phyloP scores from a whole-genome alignment of 2,113 vertebrate genomes.

The Archilochus colubris region DNA sequence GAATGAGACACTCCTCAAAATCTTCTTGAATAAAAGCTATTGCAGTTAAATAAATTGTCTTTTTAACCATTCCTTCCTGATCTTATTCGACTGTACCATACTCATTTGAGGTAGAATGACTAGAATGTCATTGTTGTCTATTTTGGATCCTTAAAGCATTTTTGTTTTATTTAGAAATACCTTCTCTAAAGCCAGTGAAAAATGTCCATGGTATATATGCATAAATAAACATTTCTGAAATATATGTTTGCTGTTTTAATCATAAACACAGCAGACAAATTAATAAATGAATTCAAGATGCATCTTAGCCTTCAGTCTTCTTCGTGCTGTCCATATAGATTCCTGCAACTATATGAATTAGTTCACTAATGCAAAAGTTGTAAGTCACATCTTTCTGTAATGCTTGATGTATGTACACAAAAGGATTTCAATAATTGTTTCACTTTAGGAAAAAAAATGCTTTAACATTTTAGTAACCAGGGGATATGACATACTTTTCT shows the following conservation, averaged over 20 bases:
- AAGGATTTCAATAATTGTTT: not conserved
- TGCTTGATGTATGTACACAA: not conserved
- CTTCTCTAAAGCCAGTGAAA: not conserved
- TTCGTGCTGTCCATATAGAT: not conserved
- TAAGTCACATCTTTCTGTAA: not conserved
- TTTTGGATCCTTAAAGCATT: not conserved
- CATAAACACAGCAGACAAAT: not conserved
- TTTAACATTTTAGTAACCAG: constrained; percentile 54
- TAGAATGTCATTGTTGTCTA: not conserved
- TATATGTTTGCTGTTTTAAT: not conserved
- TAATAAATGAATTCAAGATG: not conserved
- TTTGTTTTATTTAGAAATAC: not conserved
- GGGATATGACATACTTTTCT: constrained; percentile 46
- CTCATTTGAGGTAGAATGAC: not conserved
- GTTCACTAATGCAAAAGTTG: not conserved
- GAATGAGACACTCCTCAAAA: not conserved
- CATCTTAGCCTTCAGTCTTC: not conserved
- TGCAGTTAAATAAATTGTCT: not conserved
- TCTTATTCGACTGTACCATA: not conserved
- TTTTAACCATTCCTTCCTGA: not conserved
- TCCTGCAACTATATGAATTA: not conserved
- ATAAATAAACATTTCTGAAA: not conserved
- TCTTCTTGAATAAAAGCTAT: not conserved
- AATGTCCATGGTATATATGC: not conserved
- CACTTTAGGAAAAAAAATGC: not conserved